Evolutionary conservation across 1,140 invertebrate species (phyloP).

Genomic region (Chymomyza costata): DNA sequence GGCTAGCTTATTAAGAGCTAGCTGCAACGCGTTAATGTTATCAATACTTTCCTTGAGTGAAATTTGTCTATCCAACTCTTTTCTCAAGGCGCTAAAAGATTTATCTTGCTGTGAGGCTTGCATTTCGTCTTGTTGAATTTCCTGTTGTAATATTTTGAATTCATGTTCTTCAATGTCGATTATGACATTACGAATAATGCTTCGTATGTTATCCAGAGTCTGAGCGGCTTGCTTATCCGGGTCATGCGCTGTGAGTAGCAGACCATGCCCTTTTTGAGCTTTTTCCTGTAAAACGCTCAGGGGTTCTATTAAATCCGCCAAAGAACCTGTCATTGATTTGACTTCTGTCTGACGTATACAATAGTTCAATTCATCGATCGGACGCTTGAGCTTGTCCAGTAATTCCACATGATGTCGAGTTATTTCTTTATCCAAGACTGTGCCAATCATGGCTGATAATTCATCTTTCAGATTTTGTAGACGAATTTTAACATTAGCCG

Average conservation of each 20-base stretch:
- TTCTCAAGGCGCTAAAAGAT: conserved; percentile 53
- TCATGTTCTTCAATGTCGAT: conserved; percentile 71
- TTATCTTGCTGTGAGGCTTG: conserved; percentile 50
- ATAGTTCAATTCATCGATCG: conserved; percentile 72
- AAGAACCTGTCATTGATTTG: conserved; percentile 59
- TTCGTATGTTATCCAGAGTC: conserved; percentile 48
- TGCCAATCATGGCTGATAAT: conserved; percentile 58
- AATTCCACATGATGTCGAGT: conserved; percentile 56
- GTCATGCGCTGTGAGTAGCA: conserved; percentile 35
- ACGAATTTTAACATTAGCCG: conserved; percentile 45
- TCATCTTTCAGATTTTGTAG: conserved; percentile 59
- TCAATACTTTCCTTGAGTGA: conserved; percentile 54
- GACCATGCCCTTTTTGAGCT: conserved; percentile 46
- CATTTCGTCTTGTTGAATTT: conserved; percentile 61
- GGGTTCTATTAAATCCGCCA: conserved; percentile 74
- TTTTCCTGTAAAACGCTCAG: conserved; percentile 57
- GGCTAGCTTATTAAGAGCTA: conserved; percentile 38
- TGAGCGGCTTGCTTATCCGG: conserved; percentile 49
- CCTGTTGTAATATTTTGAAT: conserved; percentile 63
- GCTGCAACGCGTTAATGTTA: conserved; percentile 48
- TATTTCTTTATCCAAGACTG: conserved; percentile 63
- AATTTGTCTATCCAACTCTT: conserved; percentile 57
- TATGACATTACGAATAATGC: conserved; percentile 56
- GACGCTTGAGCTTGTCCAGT: conserved; percentile 59
- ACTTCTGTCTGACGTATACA: conserved; percentile 71